A percentile compares a stretch with the other conserved stretches of the same genome.
phyloP scores from a whole-genome alignment of 2,113 vertebrate species.

The Eupsittula cactorum region DNA sequence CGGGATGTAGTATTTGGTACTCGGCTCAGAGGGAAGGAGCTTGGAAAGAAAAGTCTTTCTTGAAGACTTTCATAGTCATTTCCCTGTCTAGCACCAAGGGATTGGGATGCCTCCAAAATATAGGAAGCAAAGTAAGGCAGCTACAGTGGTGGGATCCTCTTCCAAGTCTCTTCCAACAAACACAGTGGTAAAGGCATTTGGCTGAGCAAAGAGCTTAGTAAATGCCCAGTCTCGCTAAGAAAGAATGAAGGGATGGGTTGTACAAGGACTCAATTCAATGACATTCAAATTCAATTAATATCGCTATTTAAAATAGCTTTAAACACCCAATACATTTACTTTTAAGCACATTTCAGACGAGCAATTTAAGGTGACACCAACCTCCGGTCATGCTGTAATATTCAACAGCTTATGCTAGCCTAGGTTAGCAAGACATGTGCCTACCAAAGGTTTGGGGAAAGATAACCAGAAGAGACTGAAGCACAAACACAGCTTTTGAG shows the following conservation, averaged over 20 bases:
- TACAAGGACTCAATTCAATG: not conserved
- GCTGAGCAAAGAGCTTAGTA: not conserved
- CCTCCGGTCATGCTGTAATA: not conserved
- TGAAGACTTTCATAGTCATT: not conserved
- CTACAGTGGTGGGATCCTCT: not conserved
- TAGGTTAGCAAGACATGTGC: not conserved
- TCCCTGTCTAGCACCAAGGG: not conserved
- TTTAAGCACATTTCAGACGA: not conserved
- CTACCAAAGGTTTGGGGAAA: not conserved
- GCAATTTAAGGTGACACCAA: not conserved
- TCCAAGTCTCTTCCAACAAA: not conserved
- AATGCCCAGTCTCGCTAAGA: not conserved
- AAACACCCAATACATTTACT: not conserved
- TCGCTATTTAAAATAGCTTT: not conserved
- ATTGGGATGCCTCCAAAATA: not conserved
- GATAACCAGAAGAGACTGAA: not conserved
- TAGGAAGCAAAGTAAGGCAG: rapidly evolving
- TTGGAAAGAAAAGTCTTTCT: not conserved
- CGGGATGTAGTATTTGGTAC: not conserved
- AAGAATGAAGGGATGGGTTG: not conserved
- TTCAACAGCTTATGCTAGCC: not conserved
- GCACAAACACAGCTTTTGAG: not conserved
- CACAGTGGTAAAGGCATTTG: not conserved
- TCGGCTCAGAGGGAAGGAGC: not conserved
- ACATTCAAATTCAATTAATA: not conserved